Evolutionary conservation across 2,113 vertebrate genomes (phyloP).

Genomic region (Nicator chloris): DNA sequence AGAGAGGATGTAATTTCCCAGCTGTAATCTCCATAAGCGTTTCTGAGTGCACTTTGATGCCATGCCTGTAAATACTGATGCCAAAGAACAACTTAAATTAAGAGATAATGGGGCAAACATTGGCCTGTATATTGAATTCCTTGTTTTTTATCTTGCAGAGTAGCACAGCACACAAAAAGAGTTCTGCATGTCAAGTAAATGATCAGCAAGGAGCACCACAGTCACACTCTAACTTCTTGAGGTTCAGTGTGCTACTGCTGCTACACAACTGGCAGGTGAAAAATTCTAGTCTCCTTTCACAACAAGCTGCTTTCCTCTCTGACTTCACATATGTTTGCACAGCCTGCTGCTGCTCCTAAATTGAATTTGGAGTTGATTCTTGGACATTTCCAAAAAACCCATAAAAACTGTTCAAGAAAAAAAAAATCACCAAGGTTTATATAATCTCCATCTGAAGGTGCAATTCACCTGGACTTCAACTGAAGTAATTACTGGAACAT

Average conservation of each 20-base stretch:
- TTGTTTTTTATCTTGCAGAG: neutral
- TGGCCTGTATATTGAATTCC: neutral
- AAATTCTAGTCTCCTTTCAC: neutral
- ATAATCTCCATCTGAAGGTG: neutral
- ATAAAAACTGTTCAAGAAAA: neutral
- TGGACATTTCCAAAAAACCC: fast-evolving
- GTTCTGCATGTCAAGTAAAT: neutral
- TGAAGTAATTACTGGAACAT: neutral
- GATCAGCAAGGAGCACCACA: neutral
- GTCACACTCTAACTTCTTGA: neutral
- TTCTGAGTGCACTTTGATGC: neutral
- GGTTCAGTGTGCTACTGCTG: neutral
- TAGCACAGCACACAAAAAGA: neutral
- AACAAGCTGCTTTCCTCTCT: neutral
- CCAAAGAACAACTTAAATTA: neutral
- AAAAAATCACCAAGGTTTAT: neutral
- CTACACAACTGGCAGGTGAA: neutral
- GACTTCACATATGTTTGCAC: neutral
- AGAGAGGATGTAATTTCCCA: neutral
- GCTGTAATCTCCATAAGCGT: neutral
- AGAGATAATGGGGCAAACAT: neutral
- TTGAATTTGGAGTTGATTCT: neutral
- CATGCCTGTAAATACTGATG: neutral
- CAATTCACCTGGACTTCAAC: neutral
- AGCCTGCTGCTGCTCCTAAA: neutral